Base-by-base conservation (phyloP, 92 coral and sea anemone genomes). In the Heteractis magnifica region DNA sequence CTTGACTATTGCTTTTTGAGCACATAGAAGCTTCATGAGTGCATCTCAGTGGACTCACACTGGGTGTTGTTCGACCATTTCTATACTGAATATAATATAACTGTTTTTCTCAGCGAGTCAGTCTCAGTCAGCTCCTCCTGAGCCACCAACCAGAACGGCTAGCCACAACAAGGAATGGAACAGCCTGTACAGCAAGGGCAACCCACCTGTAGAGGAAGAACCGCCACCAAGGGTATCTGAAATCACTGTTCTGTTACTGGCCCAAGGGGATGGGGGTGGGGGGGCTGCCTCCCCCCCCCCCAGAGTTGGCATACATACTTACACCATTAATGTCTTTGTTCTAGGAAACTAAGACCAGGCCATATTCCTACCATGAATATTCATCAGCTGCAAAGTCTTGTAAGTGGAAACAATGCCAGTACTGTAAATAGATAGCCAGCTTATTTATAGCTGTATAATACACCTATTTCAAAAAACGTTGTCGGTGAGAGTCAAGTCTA, bases 121-220 rank as follows among this genome's bases (percentile, higher is more conserved):
- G 20, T 18, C 23, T 62, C 70, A 62, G 10, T 62, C 70, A 4
- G 70, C 86, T 79, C 94, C 94, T 72, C 98, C 93, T 65, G 94
- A 88, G 83, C 98, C 92, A 83, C 97, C 84, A 72, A 88, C 88
- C 4, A 90, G 94, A 48, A 83, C 98, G 44, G 98, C 92, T 48
- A 92, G 98, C 71, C 93, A 90, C n/a, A 90, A 85, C n/a, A 90
- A 85, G 65, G 94, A 90, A 14, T 91, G 93, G 94, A 92, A 89
- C 76, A 90, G 65, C 56, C 77, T 81, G 64, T 85, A 87, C 68
- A 77, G 87, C 10, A 87, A 81, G 20, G 83, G 76, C 7, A 49
- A 23, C 10, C 48, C 50, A 5, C 79, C 72, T 62, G 21, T 34
- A 62, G 70, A 62, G 15, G 85, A 72, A 18, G 85, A 82, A 16